Evolutionary conservation across 2,113 vertebrate genomes (phyloP).

Genomic region (Hydropotes inermis): DNA sequence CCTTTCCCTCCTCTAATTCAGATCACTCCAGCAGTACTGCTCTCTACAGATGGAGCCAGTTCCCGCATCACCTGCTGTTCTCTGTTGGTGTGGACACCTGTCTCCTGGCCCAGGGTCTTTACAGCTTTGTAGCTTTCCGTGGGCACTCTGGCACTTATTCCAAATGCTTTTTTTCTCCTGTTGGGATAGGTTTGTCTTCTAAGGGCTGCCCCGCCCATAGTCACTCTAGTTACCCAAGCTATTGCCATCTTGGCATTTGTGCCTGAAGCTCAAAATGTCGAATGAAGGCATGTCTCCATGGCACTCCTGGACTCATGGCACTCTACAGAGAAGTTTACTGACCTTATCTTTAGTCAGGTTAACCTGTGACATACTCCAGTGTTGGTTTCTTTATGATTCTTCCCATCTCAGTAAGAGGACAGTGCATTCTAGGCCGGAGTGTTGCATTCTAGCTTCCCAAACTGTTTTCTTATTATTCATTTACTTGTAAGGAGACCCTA

Average conservation of each 20-base stretch:
- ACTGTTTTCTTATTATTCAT: neutral
- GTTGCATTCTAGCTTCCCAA: neutral
- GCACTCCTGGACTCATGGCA: neutral
- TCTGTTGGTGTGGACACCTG: constrained; percentile 18
- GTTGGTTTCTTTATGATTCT: neutral
- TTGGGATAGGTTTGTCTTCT: neutral
- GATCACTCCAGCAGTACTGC: neutral
- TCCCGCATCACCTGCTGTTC: neutral
- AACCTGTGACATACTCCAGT: neutral
- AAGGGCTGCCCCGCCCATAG: neutral
- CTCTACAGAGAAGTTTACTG: neutral
- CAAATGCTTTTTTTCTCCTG: neutral
- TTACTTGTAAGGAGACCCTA: neutral
- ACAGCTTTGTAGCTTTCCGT: neutral
- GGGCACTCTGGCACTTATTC: neutral
- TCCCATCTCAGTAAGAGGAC: neutral
- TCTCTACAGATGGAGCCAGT: neutral
- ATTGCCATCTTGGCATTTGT: neutral
- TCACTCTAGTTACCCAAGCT: neutral
- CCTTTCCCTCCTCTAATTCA: neutral
- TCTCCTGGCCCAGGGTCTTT: constrained; percentile 9
- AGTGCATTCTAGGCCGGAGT: neutral
- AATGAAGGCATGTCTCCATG: neutral
- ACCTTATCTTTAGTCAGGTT: neutral
- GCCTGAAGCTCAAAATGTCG: neutral